phyloP scores from a whole-genome alignment of 2,888 invertebrate species.

The Drosophila nigricruria region DNA sequence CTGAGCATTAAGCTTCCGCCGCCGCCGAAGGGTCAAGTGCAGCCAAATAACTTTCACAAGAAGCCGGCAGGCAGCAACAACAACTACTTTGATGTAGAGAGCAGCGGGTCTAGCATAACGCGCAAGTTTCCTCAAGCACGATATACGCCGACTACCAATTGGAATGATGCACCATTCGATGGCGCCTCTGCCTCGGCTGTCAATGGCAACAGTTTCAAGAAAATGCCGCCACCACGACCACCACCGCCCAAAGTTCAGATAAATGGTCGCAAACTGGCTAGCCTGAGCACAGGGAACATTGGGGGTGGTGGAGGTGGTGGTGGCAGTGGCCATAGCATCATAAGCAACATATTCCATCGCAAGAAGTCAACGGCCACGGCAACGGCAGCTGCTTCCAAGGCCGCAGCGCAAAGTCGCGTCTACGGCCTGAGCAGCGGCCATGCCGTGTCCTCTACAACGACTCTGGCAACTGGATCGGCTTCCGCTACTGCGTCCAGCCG shows the following conservation, averaged over 20 bases:
- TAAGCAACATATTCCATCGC: constrained; percentile 83
- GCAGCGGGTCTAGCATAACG: constrained; percentile 74
- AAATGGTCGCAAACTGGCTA: constrained; percentile 64
- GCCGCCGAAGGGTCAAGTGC: constrained; percentile 79
- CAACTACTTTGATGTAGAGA: constrained; percentile 51
- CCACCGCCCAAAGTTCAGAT: constrained; percentile 83
- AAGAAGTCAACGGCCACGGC: constrained; percentile 75
- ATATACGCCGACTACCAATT: constrained; percentile 84
- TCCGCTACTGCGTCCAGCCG: constrained; percentile 20
- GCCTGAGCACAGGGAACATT: constrained; percentile 34
- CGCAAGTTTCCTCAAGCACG: constrained; percentile 83
- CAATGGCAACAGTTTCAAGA: constrained; percentile 68
- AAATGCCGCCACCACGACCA: constrained; percentile 84
- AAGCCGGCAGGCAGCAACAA: constrained; percentile 39
- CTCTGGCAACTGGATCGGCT: constrained; percentile 8
- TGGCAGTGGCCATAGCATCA: constrained; percentile 56
- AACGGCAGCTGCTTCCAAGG: constrained; percentile 61
- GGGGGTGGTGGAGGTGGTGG: constrained; percentile 24
- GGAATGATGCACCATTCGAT: constrained; percentile 83
- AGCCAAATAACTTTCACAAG: constrained; percentile 35
- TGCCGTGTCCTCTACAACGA: constrained; percentile 33
- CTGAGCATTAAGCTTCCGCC: constrained; percentile 84
- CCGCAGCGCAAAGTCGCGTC: constrained; percentile 70
- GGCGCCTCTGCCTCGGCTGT: constrained; percentile 2
- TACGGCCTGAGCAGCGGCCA: constrained; percentile 81